These are phyloP conservation scores for Drosophila setifemur DNA, from an alignment of 1,140 invertebrate genomes.

Conservation along the genomic window DNA sequence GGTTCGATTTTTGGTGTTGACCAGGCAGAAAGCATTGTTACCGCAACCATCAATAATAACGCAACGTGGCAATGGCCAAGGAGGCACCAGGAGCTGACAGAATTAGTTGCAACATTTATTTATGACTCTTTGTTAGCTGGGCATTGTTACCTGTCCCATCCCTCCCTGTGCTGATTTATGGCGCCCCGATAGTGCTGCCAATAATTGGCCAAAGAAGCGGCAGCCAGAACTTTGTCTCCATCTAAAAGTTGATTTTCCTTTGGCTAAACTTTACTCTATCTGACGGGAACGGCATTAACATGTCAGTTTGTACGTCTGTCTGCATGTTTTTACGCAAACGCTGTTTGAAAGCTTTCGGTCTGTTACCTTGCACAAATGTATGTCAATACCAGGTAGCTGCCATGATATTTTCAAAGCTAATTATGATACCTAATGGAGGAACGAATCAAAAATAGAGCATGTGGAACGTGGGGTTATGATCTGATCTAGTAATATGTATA, in stretches of 20 bases:
- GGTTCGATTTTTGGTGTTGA: background rate
- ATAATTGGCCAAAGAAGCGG: conserved; percentile 42
- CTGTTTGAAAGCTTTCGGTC: too few relatives aligned
- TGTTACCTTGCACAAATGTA: too few relatives aligned
- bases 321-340: too few relatives aligned
- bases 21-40: conserved; percentile 52
- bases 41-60: conserved; percentile 71
- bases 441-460: too few relatives aligned
- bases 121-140: conserved; percentile 70
- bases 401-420: too few relatives aligned
- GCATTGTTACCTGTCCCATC: conserved; percentile 32
- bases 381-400: too few relatives aligned
- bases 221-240: conserved; percentile 34
- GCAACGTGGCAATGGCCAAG: conserved; percentile 64
- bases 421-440: too few relatives aligned
- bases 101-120: conserved; percentile 78
- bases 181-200: conserved; percentile 46
- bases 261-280: background rate
- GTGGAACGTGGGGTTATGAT: too few relatives aligned
- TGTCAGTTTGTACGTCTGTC: too few relatives aligned
- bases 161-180: conserved; percentile 47
- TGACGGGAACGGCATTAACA: too few relatives aligned
- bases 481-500: too few relatives aligned
- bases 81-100: conserved; percentile 57
- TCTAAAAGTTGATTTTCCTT: conserved; percentile 2